These are phyloP conservation scores for Euphydryas editha DNA, from an alignment of 2,888 invertebrate species.

Conservation along the genomic window DNA sequence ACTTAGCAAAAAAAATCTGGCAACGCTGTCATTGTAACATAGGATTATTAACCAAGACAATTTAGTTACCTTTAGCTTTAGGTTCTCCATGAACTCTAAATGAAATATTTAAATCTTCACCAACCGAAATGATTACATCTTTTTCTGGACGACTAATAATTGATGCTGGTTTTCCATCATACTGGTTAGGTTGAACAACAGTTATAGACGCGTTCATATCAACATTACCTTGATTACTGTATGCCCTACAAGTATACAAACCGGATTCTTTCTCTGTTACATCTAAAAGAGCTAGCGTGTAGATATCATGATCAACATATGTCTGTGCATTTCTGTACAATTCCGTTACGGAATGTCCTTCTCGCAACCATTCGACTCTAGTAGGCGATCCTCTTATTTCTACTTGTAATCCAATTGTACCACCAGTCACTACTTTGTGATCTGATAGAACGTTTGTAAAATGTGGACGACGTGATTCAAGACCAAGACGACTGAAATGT, in stretches of 20 bases:
- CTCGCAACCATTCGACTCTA: slow-evolving; percentile 90
- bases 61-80: slow-evolving; percentile 89
- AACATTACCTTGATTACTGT: slow-evolving; percentile 88
- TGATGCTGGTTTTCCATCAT: slow-evolving; percentile 89
- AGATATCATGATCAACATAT: slow-evolving; percentile 86
- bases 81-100: slow-evolving; percentile 93
- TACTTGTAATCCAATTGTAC: slow-evolving; percentile 92
- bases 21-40: no score
- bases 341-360: slow-evolving; percentile 83
- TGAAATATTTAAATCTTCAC: slow-evolving; percentile 92
- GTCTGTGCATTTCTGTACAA: slow-evolving; percentile 86
- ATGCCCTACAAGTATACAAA: slow-evolving; percentile 89
- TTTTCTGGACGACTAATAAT: slow-evolving; percentile 91
- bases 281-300: slow-evolving; percentile 89
- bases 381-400: slow-evolving; percentile 89
- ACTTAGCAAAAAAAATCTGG: no score
- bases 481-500: slow-evolving; percentile 62
- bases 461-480: slow-evolving; percentile 85
- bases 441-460: slow-evolving; percentile 88
- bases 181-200: slow-evolving; percentile 84
- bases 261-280: slow-evolving; percentile 89
- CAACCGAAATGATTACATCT: slow-evolving; percentile 88
- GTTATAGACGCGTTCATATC: slow-evolving; percentile 90
- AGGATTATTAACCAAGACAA: not conserved
- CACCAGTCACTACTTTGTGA: slow-evolving; percentile 88